Percentiles rank a stretch among this genome's conserved stretches.
Evolutionary conservation across 2,797 vertebrate genomes (phyloP).

Genomic region (Gobionotothen gibberifrons): DNA sequence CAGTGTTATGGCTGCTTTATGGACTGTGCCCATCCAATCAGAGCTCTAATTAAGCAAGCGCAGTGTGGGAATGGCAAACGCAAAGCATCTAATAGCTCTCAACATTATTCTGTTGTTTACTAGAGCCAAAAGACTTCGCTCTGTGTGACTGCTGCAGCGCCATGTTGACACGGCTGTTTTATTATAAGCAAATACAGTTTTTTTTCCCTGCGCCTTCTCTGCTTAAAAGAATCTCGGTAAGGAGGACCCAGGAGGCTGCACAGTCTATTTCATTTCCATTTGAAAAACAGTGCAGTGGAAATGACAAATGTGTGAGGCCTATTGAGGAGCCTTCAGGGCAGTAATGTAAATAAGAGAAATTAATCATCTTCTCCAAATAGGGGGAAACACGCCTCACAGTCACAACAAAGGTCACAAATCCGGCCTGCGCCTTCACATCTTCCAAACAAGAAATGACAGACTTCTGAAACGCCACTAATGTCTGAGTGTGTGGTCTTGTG

Average conservation of each 20-base stretch:
- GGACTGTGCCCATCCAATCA: slow-evolving; percentile 77
- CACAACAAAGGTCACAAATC: slow-evolving; percentile 80
- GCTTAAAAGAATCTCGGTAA: slow-evolving; percentile 64
- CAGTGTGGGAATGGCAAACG: slow-evolving; percentile 49
- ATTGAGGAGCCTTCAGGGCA: slow-evolving; percentile 74
- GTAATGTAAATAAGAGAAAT: slow-evolving; percentile 84
- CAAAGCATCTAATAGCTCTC: slow-evolving; percentile 40
- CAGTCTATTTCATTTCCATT: slow-evolving; percentile 80
- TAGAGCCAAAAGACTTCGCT: slow-evolving; percentile 64
- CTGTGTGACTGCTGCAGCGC: slow-evolving; percentile 55
- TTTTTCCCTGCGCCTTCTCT: slow-evolving; percentile 24
- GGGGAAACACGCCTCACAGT: slow-evolving; percentile 69
- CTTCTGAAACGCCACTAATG: slow-evolving; percentile 69
- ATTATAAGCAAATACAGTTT: slow-evolving; percentile 73
- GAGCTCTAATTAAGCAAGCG: slow-evolving; percentile 76
- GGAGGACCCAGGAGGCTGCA: slow-evolving; percentile 72
- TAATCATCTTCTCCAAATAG: slow-evolving; percentile 80
- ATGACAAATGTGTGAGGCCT: slow-evolving; percentile 80
- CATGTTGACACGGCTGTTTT: slow-evolving; percentile 71
- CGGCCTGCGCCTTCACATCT: slow-evolving; percentile 63
- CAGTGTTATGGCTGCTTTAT: slow-evolving; percentile 76
- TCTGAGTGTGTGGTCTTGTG: slow-evolving; percentile 56
- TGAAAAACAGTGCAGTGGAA: slow-evolving; percentile 77
- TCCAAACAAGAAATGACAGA: slow-evolving; percentile 76
- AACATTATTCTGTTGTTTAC: slow-evolving; percentile 70